These are phyloP conservation scores for Cochlearius cochlearius DNA, from an alignment of 2,113 vertebrate genomes.

Conservation along the genomic window DNA sequence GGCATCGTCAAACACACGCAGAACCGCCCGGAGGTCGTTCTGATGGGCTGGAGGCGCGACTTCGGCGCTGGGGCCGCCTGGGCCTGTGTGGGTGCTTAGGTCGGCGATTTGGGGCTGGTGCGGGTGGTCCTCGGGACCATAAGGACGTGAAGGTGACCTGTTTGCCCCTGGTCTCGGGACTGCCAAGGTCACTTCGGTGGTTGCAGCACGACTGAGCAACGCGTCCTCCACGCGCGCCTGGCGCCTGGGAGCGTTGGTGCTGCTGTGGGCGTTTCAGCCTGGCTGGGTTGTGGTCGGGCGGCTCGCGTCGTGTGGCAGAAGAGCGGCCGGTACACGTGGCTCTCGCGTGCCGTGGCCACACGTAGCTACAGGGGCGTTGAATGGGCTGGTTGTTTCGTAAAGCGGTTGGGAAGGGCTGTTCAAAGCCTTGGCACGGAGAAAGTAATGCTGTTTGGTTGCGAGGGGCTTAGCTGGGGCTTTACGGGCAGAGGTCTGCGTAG, in stretches of 20 bases:
- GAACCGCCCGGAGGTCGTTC: not conserved
- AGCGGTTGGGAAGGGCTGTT: not conserved
- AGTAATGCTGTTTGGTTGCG: not conserved
- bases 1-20: rapidly evolving
- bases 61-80: rapidly evolving
- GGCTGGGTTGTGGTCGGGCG: not conserved
- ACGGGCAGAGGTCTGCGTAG: not conserved
- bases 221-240: rapidly evolving
- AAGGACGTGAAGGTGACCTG: rapidly evolving
- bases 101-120: not conserved
- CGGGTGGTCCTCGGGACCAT: rapidly evolving
- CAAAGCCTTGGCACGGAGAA: not conserved
- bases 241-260: not conserved
- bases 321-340: not conserved
- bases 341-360: rapidly evolving
- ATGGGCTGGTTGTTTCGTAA: not conserved
- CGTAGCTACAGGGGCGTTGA: rapidly evolving
- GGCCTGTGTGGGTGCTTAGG: not conserved
- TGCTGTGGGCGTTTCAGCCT: not conserved
- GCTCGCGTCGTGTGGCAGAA: not conserved
- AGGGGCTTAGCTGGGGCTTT: not conserved
- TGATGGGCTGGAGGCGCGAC: not conserved
- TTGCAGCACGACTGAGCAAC: rapidly evolving
- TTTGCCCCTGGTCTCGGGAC: not conserved
- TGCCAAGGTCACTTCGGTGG: not conserved